These are phyloP conservation scores for Drosophila carrolli DNA, from an alignment of 1,140 invertebrate species.

Conservation along the genomic window DNA sequence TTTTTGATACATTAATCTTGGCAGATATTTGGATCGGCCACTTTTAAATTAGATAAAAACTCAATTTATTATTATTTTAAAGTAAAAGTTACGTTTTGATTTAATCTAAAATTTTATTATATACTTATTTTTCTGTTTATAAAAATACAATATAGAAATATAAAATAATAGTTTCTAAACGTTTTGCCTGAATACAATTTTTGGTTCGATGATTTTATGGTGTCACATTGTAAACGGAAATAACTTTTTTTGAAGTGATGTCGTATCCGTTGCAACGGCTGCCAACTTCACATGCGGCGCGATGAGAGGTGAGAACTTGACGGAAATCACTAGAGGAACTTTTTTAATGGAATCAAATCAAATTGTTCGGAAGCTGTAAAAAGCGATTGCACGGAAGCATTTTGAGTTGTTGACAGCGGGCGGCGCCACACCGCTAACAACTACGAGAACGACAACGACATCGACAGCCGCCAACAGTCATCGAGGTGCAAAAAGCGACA, in stretches of 20 bases:
- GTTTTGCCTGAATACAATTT: neutral
- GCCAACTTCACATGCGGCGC: conserved; percentile 40
- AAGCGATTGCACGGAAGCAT: conserved; percentile 83
- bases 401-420: conserved; percentile 76
- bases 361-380: conserved; percentile 84
- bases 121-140: too few species aligned
- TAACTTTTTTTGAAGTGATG: conserved; percentile 7
- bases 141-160: too few species aligned
- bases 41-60: too few species aligned
- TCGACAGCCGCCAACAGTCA: conserved; percentile 59
- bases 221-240: neutral
- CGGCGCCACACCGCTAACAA: conserved; percentile 32
- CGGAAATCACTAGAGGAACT: conserved; percentile 80
- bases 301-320: conserved; percentile 36
- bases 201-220: neutral
- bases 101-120: too few species aligned
- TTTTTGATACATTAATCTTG: too few species aligned
- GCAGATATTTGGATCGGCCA: too few species aligned
- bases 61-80: too few species aligned
- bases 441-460: conserved; percentile 28
- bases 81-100: too few species aligned
- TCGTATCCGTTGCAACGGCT: conserved; percentile 48
- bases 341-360: conserved; percentile 84
- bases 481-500: conserved; percentile 72
- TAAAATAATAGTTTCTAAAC: neutral